Conservation (phyloP, 2,113 vertebrate species). For the Pao palembangensis region DNA sequence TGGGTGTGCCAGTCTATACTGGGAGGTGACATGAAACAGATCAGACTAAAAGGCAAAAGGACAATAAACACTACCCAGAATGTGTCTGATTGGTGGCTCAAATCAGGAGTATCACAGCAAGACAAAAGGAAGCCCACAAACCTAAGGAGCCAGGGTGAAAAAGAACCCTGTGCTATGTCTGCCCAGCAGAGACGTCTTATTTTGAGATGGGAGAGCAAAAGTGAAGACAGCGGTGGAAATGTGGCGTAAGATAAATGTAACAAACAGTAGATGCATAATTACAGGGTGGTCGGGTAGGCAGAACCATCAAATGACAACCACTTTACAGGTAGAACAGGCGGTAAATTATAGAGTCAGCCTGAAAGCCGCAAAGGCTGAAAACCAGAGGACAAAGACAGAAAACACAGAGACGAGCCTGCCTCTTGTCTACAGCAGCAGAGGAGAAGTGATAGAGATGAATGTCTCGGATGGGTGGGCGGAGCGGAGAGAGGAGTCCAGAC, state of each 20-base stretch:
- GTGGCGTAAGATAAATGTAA: slow-evolving; percentile 16
- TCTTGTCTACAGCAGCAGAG: slow-evolving; percentile 46
- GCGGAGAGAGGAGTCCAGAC: slow-evolving; percentile 44
- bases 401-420: slow-evolving; percentile 31
- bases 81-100: no score
- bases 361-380: slow-evolving; percentile 19
- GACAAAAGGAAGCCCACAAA: no score
- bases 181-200: no score
- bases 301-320: slow-evolving; percentile 42
- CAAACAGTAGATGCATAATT: slow-evolving; percentile 34
- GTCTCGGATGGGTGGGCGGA: slow-evolving; percentile 52
- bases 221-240: slow-evolving; percentile 6
- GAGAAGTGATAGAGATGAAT: slow-evolving; percentile 72
- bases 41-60: no score
- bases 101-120: no score
- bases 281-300: slow-evolving; percentile 16
- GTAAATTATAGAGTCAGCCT: slow-evolving; percentile 31
- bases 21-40: no score
- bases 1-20: no score
- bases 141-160: no score
- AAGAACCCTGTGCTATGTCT: no score
- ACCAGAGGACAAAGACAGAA: slow-evolving; percentile 17
- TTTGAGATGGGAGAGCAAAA: background rate
- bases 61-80: no score
- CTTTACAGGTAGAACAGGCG: slow-evolving; percentile 36